These are phyloP conservation scores for Suricata suricatta DNA, from an alignment of 2,113 vertebrate species.

Conservation along the genomic window DNA sequence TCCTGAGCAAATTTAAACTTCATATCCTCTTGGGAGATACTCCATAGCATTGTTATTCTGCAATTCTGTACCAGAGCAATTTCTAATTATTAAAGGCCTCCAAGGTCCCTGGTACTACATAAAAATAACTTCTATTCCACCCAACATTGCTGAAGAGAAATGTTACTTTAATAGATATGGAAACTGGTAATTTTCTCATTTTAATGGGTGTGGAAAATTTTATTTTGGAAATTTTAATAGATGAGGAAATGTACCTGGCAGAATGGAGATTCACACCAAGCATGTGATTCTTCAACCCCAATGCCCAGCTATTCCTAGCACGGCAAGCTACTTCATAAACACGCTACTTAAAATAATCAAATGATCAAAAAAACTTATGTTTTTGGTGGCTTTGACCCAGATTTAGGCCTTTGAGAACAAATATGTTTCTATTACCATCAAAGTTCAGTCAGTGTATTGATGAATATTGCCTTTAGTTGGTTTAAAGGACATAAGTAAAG, in stretches of 20 bases:
- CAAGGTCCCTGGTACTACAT: too few relatives aligned
- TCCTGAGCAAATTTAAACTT: conserved; percentile 76
- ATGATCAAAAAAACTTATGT: not conserved
- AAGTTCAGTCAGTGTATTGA: not conserved
- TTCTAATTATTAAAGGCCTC: not conserved
- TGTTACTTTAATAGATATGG: conserved; percentile 5
- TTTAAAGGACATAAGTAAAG: not conserved
- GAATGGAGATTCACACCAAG: not conserved
- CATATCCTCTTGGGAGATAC: not conserved
- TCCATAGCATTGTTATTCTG: too few relatives aligned
- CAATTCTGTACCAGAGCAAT: not conserved
- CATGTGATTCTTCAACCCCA: not conserved
- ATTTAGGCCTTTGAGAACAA: not conserved
- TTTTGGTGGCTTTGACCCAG: not conserved
- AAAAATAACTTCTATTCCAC: not conserved
- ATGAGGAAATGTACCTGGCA: conserved; percentile 21
- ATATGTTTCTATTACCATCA: not conserved
- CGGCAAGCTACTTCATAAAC: conserved; percentile 13
- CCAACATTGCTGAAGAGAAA: not conserved
- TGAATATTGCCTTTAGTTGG: not conserved
- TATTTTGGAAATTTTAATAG: conserved; percentile 51
- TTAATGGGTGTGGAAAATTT: conserved; percentile 39
- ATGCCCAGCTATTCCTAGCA: not conserved
- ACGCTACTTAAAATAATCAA: not conserved
- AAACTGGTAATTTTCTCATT: conserved; percentile 50